Base-by-base conservation (phyloP, 2,888 invertebrate species). In the Callyntrura sp. region DNA sequence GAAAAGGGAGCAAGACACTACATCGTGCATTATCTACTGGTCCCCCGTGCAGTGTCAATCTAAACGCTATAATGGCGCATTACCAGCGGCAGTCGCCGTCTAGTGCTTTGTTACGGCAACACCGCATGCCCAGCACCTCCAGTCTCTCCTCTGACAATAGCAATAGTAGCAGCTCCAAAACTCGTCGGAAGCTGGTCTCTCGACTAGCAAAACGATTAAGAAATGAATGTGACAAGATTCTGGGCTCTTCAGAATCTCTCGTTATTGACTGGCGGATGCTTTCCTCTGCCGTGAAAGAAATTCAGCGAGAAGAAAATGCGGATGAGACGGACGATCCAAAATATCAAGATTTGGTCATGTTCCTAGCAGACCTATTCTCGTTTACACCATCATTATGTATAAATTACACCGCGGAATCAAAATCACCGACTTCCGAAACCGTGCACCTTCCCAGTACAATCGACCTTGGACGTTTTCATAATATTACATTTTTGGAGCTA, bases 141-240 rank as follows among this genome's bases (percentile, higher is more conserved):
- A 90, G 90, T 43, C 86, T 90, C n/a, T 87, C 90, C 0, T 90
- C 90, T 5, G 86, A 87, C 51, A 83, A 76, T 76, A 87, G 90
- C 73, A 51, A 86, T 65, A 89, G 91, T 25, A 86, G 89, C 85
- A 85, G 73, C 83, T 84, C 89, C n/a, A 90, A 89, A 17, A 83
- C 90, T 11, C 86, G 90, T 62, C 81, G 89, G 11, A 88, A 90
- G 76, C 76, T 91, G 23, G 91, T 92, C 5, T 62, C 84, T 11
- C 86, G 91, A 28, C 73, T 93, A 9, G 91, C 92, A 8, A 93
- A 91, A 57, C 88, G 91, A 65, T 73, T 93, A 14, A 81, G 90
- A 65, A 70, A 91, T 23, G 91, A 93, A 55, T 93, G 93, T 89
- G 93, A 93, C 84, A 92, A 93, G 90, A 92, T 93, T 73, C 87